Percentiles rank a stretch among this genome's conserved stretches.
phyloP scores from a whole-genome alignment of 1,140 invertebrate species.

The Papilio polyxenes region DNA sequence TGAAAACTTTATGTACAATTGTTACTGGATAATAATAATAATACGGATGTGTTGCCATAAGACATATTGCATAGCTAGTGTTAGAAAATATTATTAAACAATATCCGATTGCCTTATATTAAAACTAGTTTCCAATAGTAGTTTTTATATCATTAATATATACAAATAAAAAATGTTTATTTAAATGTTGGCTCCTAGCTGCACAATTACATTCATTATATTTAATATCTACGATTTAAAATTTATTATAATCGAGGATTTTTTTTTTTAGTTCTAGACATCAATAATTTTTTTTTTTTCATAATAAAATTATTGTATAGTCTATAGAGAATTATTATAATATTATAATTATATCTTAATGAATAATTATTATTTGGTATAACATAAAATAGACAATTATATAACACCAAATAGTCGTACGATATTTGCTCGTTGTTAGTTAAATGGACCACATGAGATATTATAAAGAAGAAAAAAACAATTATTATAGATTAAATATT shows the following conservation, averaged over 20 bases:
- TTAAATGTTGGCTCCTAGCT: not conserved
- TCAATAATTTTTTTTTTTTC: not conserved
- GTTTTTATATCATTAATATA: not conserved
- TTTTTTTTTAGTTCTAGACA: not conserved
- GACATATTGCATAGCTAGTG: not conserved
- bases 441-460: constrained; percentile 69
- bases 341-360: not conserved
- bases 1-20: constrained; percentile 17
- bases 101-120: constrained; percentile 11
- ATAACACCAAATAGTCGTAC: not conserved
- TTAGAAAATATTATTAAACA: not conserved
- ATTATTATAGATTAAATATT: constrained; percentile 69
- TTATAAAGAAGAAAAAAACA: constrained; percentile 55
- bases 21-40: constrained; percentile 10
- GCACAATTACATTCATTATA: not conserved
- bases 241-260: not conserved
- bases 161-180: not conserved
- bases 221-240: not conserved
- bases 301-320: constrained; percentile 7
- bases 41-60: not conserved
- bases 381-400: no score
- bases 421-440: constrained; percentile 53
- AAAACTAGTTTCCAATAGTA: not conserved
- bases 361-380: not conserved
- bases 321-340: constrained; percentile 1